Percentiles rank a stretch among this genome's conserved stretches.
Evolutionary conservation across 2,888 invertebrate genomes (phyloP).

Genomic region (Lycophotia porphyrea): DNA sequence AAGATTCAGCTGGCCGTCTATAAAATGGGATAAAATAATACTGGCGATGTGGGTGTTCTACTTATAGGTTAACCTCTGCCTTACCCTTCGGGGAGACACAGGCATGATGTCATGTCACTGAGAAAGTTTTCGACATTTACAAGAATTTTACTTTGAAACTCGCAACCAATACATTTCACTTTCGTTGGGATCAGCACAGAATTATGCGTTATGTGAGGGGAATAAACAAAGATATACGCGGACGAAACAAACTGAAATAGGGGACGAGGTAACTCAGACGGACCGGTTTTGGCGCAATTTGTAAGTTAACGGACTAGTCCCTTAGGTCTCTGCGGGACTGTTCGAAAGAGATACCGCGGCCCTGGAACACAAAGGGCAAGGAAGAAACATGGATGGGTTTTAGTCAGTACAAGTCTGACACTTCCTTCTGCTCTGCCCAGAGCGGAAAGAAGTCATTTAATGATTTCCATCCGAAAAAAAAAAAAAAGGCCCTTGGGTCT

Average conservation of each 20-base stretch:
- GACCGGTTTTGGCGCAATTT: not conserved
- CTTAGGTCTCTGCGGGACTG: too few species aligned
- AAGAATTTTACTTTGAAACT: slow-evolving; percentile 36
- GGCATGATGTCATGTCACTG: not conserved
- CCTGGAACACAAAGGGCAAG: too few species aligned
- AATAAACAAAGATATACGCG: slow-evolving; percentile 62
- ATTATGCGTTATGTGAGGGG: slow-evolving; percentile 57
- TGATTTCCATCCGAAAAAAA: too few species aligned
- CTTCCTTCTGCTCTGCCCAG: too few species aligned
- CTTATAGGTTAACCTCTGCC: not conserved
- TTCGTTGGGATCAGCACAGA: slow-evolving; percentile 49
- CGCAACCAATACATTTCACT: slow-evolving; percentile 54
- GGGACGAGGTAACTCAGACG: slow-evolving; percentile 35
- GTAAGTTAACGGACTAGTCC: too few species aligned
- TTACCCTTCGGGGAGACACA: not conserved
- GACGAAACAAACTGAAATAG: slow-evolving; percentile 42
- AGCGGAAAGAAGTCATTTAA: too few species aligned
- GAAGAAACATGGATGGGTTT: too few species aligned
- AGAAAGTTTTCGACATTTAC: slow-evolving; percentile 9
- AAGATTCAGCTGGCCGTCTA: too few species aligned
- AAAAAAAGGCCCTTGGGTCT: too few species aligned
- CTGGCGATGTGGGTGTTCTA: not conserved
- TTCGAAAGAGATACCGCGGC: too few species aligned
- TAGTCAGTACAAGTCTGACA: too few species aligned
- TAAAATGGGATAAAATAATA: too few species aligned